Base-by-base conservation (phyloP, 2,113 vertebrate genomes). In the Sander lucioperca region DNA sequence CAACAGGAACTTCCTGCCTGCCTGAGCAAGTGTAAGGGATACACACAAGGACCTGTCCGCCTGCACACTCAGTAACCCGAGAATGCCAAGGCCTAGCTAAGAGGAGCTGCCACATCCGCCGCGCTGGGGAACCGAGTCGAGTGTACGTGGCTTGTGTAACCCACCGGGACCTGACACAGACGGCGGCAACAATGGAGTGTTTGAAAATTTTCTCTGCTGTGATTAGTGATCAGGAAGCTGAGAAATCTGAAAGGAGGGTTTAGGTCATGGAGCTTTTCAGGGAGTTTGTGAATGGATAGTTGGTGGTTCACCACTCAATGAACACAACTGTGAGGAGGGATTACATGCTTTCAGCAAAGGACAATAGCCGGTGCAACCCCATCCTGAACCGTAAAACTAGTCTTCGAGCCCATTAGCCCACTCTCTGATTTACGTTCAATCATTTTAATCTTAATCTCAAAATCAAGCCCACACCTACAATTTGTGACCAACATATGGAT, bases 1-100 rank as follows among this genome's bases (percentile, higher is more conserved):
- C 91, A 90, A 91, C 88, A 87, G 92, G 89, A 91, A 87, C 92
- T 93, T 92, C 92, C 93, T 93, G 87, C 84, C 82, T 88, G 82
- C 86, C 85, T 77, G 71, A 82, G 81, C 88, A 66, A 87, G 86
- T 90, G 88, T 89, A 92, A 90, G 88, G 54, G 90, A 93, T 88
- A 87, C 84, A 74, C 88, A 82, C 75, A 86, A 79, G 88, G 81
- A 85, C 88, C 86, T 68, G 89, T 88, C 72, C 74, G 68, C 83
- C 62, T n/a, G 79, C 76, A 84, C 87, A 69, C 78, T 83, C 70
- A 83, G 92, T 92, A 91, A 93, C 90, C 18, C 23, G 84, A 89
- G 92, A 92, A 89, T 74, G 92, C 84, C 89, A 91, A 72, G 83
- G 78, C 62, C 68, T 57, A 48, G 71, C 83, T 79, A 21, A 88